These are phyloP conservation scores for Chascanopsetta lugubris DNA, from an alignment of 2,113 vertebrate species.

Conservation along the genomic window DNA sequence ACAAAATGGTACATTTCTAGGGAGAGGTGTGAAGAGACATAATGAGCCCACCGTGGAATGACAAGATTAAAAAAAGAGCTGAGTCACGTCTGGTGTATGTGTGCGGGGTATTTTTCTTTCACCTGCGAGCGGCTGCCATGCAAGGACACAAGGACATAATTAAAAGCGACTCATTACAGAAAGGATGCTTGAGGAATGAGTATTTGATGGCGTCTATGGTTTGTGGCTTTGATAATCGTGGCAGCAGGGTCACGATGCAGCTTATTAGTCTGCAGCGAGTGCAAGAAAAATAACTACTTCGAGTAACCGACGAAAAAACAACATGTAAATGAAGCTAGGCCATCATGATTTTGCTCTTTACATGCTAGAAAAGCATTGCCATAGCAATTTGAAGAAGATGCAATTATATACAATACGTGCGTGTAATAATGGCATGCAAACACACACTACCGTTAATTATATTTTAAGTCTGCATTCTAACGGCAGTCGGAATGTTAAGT, in stretches of 20 bases:
- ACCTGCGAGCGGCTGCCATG: not conserved
- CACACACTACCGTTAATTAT: too few species aligned
- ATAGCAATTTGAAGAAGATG: too few species aligned
- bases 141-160: not conserved
- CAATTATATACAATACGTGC: too few species aligned
- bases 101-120: not conserved
- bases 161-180: not conserved
- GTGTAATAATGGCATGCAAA: too few species aligned
- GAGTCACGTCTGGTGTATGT: not conserved
- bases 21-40: not conserved
- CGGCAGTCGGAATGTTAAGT: too few species aligned
- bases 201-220: not conserved
- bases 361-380: too few species aligned
- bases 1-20: too few species aligned
- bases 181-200: not conserved
- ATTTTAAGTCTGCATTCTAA: too few species aligned
- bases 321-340: too few species aligned
- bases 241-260: not conserved
- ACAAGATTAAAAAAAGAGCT: not conserved
- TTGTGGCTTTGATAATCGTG: not conserved
- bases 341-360: too few species aligned
- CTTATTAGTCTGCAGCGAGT: slow-evolving; percentile 1
- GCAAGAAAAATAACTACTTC: too few species aligned
- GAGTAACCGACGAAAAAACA: too few species aligned
- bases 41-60: not conserved